Percentiles rank a stretch among this genome's conserved stretches.
phyloP scores from a whole-genome alignment of 2,888 invertebrate genomes.

The Alitta virens region DNA sequence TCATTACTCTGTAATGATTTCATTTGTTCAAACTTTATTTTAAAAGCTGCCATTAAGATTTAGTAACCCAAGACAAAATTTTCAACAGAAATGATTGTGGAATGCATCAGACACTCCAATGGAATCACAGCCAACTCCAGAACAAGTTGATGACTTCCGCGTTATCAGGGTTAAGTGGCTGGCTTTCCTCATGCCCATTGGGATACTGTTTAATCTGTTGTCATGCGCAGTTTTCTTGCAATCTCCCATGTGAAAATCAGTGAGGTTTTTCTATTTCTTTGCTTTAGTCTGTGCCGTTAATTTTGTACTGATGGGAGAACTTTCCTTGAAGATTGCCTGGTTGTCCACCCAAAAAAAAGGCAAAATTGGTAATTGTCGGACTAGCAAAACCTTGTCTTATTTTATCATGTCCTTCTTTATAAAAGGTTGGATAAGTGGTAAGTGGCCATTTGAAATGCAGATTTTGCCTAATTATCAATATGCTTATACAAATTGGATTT shows the following conservation, averaged over 20 bases:
- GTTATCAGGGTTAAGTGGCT: conserved; percentile 8
- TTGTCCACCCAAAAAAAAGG: neutral
- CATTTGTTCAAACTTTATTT: too few species aligned
- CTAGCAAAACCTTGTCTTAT: neutral
- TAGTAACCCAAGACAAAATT: too few species aligned
- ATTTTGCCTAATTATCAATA: too few species aligned
- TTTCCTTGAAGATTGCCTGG: conserved; percentile 3
- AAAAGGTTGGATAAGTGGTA: neutral
- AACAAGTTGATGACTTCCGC: neutral
- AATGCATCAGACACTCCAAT: too few species aligned
- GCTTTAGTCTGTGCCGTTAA: conserved; percentile 6
- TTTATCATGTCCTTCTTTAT: neutral
- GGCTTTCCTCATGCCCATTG: conserved; percentile 11
- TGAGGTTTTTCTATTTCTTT: conserved; percentile 7
- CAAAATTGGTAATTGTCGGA: neutral
- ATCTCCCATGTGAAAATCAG: neutral
- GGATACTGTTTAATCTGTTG: conserved; percentile 7
- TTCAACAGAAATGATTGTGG: too few species aligned
- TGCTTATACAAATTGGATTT: neutral
- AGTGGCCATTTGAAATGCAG: too few species aligned
- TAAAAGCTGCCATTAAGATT: too few species aligned
- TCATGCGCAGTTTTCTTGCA: conserved; percentile 2
- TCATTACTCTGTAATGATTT: too few species aligned
- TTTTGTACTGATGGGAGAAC: conserved; percentile 7
- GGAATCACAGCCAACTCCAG: too few species aligned